Conservation (phyloP, 1,140 invertebrate genomes). For the Hestina assimilis region DNA sequence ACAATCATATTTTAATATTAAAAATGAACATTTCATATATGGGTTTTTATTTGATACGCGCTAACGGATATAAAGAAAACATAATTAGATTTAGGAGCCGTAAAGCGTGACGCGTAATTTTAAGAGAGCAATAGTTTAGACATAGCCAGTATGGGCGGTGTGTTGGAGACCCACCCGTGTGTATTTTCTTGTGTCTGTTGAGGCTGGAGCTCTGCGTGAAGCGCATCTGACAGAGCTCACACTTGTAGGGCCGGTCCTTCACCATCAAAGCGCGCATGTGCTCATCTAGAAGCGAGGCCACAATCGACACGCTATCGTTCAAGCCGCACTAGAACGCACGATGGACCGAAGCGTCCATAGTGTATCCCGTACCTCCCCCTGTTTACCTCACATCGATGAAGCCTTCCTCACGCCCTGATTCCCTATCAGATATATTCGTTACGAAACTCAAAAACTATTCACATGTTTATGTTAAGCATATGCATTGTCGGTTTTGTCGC, state of each 20-base stretch:
- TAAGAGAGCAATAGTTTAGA: background rate
- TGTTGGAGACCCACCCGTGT: slow-evolving; percentile 82
- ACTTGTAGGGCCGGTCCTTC: slow-evolving; percentile 87
- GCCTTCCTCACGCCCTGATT: slow-evolving; percentile 71
- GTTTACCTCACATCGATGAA: slow-evolving; percentile 62
- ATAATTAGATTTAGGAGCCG: background rate
- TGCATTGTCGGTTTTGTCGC: slow-evolving; percentile 55
- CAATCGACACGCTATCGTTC: slow-evolving; percentile 38
- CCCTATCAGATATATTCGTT: slow-evolving; percentile 29
- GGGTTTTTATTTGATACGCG: no score
- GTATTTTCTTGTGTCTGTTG: slow-evolving; percentile 90
- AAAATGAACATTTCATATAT: no score
- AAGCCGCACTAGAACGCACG: slow-evolving; percentile 49
- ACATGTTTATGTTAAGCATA: slow-evolving; percentile 68
- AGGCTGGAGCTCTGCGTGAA: slow-evolving; percentile 89
- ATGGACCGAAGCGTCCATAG: slow-evolving; percentile 43
- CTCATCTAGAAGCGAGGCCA: slow-evolving; percentile 77
- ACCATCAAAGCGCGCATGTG: slow-evolving; percentile 77
- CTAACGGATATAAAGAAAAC: no score
- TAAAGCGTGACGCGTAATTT: background rate
- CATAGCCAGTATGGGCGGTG: slow-evolving; percentile 49
- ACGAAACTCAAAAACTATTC: slow-evolving; percentile 77
- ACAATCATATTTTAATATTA: no score
- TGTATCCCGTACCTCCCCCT: slow-evolving; percentile 69
- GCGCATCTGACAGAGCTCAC: slow-evolving; percentile 85